Conservation (phyloP, 2,113 vertebrate species). For the Xerus inauris region DNA sequence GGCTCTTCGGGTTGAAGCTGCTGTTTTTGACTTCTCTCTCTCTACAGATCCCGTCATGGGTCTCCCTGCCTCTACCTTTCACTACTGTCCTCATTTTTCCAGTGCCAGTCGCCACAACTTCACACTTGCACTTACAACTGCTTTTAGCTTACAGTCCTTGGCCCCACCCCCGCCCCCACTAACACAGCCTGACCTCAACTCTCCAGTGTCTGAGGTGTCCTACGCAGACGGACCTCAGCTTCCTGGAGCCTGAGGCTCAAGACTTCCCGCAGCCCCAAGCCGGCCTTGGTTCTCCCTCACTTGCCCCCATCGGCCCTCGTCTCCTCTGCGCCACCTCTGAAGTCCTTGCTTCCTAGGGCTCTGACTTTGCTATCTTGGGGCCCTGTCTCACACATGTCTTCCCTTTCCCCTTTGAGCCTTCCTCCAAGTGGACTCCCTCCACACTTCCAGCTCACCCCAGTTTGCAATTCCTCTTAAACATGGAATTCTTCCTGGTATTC, state of each 20-base stretch:
- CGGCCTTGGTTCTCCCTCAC: rapidly evolving
- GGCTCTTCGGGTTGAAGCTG: background rate
- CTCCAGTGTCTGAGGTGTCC: too few species aligned
- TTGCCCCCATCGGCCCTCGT: rapidly evolving
- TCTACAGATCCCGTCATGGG: background rate
- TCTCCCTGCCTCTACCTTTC: rapidly evolving
- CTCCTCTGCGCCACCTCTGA: background rate
- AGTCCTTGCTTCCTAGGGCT: background rate
- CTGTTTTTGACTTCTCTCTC: background rate
- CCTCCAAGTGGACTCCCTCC: background rate
- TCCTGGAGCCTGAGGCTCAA: too few species aligned
- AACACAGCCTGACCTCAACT: background rate
- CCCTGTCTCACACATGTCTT: background rate
- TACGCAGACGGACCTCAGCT: too few species aligned
- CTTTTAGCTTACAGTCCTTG: too few species aligned
- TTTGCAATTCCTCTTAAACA: background rate
- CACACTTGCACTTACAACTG: too few species aligned
- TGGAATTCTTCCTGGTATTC: background rate
- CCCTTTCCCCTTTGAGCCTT: too few species aligned
- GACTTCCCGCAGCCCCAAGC: too few species aligned
- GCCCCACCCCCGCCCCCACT: too few species aligned
- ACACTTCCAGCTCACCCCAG: rapidly evolving
- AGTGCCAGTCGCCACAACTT: too few species aligned
- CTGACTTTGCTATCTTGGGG: background rate
- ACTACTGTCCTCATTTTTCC: too few species aligned